Conservation (phyloP, 2,888 invertebrate genomes). For the Andricus curvator region DNA sequence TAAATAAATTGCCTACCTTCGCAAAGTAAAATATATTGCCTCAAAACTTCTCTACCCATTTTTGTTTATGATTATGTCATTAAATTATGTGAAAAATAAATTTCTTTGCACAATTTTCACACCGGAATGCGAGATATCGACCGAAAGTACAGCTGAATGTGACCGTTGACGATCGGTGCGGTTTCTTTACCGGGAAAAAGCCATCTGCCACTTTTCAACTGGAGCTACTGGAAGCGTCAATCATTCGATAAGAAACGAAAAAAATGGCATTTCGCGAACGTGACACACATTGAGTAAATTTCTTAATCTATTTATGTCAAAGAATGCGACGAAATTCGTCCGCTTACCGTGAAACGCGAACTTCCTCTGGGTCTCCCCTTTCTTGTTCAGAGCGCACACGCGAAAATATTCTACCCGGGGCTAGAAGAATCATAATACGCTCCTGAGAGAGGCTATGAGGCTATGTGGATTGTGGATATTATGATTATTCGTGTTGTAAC, state of each 20-base stretch:
- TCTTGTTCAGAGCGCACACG: constrained; percentile 58
- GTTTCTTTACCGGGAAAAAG: background rate
- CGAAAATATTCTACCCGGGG: constrained; percentile 39
- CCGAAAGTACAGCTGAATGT: constrained; percentile 12
- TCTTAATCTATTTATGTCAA: constrained; percentile 43
- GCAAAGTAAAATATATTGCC: no score
- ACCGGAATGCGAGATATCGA: background rate
- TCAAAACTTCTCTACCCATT: background rate
- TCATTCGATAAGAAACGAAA: background rate
- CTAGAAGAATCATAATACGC: constrained; percentile 42
- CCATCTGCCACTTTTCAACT: constrained; percentile 27
- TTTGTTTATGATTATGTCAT: background rate
- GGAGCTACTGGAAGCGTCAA: background rate
- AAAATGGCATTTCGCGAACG: constrained; percentile 13
- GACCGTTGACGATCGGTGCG: background rate
- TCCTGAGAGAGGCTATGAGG: constrained; percentile 45
- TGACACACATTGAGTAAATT: constrained; percentile 55
- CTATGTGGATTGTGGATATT: background rate
- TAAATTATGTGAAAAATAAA: background rate
- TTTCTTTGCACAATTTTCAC: background rate
- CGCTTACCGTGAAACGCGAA: constrained; percentile 63
- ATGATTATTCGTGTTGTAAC: background rate
- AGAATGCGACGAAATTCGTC: constrained; percentile 56
- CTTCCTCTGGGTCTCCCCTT: constrained; percentile 56
- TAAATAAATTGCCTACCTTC: background rate